Evolutionary conservation across 2,113 vertebrate species (phyloP), one percentile per base, ranked within the genome.

Genomic region (Nibea albiflora): DNA sequence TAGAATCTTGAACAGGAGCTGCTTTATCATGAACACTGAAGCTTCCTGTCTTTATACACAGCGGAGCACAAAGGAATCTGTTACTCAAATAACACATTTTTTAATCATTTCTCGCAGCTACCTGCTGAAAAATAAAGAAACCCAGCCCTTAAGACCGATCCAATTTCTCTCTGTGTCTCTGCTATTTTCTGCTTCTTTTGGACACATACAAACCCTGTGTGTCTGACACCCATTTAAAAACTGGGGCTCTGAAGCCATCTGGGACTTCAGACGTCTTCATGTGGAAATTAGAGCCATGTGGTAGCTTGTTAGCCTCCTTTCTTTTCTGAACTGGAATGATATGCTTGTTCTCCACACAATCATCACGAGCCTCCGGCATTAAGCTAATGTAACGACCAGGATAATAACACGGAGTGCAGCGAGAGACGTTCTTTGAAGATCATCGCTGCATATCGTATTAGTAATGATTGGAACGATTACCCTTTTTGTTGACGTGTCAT

Each of bases 221-320:
- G 56, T 69, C 87, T 85, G 86, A 60, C 67, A 82, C 67, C 77
- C 81, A 90, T 90, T 90, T 86, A 54, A 77, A 78, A 85, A 44
- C 70, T 76, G 63, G 65, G 88, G 75, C 66, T 66, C 81, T 81
- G 78, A 76, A 78, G 78, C 81, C 87, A 89, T 93, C 75, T 85
- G 86, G 84, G 85, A 74, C 72, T 74, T 64, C 11, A 76, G 87
- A 74, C 53, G 49, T 87, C 75, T 81, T 85, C 67, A 81, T 92
- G 81, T 90, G 78, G 79, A 87, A 88, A 88, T 88, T 84, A 58
- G 77, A 79, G 80, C 83, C 89, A 89, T 90, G 81, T 80, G 88
- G 85, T 76, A 5, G 60, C 79, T 90, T 75, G 81, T 90, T 85
- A 74, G 80, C 58, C 60, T 69, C 54, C 57, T 76, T 79, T 58